Base-by-base conservation (phyloP, 2,888 invertebrate genomes). In the Campopleginae sp. region DNA sequence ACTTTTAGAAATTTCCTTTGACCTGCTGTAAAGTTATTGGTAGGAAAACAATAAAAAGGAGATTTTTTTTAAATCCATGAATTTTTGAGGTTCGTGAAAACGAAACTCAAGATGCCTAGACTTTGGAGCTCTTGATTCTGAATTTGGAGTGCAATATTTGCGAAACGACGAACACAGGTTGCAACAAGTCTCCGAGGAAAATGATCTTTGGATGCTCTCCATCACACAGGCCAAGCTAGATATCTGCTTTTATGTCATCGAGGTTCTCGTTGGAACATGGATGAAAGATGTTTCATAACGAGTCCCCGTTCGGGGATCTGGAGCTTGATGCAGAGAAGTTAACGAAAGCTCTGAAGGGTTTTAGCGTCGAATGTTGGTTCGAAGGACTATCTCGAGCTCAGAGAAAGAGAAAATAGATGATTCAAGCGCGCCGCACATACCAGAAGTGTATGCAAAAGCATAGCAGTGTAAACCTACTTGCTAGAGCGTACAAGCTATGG, bases 201-300 rank as follows among this genome's bases (percentile, higher is more conserved):
- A 58, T 58, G 17, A 10, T 72, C 33, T 31, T 75, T 33, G 79
- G 63, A 76, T 71, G 38, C 23, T 46, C 58, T 38, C 48, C 19
- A 27, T 27, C 66, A 48, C 66, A 48, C 78, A 23, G n/a, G 46
- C 66, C 66, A 65, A 72, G 61, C 31, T 14, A 42, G 61, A 78
- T 61, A 68, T 46, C 14, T 48, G 61, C 65, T 78, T 74, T 51
- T 23, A 54, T 58, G 74, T 68, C 58, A 58, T 65, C 61, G 74
- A 83, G 74, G 61, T 82, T 83, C 79, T 79, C 82, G 27, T 79
- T 58, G 51, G 48, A 66, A 31, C 68, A 38, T 12, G 66, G 74
- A 78, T 66, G 42, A 70, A 79, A 79, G 63, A 68, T 79, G 75
- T 51, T 48, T 27, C 46, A 38, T 75, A 82, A 85, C 70, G 77